Evolutionary conservation across 2,797 vertebrate species (phyloP).

Genomic region (Chelmon rostratus): DNA sequence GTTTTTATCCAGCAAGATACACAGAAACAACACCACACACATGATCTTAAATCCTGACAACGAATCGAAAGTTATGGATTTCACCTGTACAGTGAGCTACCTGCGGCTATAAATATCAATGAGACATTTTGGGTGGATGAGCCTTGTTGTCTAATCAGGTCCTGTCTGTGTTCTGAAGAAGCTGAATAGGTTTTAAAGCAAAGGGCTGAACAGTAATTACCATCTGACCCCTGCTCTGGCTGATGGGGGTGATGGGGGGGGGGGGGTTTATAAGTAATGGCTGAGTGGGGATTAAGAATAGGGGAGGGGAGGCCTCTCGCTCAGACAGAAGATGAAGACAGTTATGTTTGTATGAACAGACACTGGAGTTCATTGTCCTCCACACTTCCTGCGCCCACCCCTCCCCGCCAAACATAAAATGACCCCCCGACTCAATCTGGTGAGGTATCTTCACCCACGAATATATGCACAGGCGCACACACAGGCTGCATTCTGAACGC

Average conservation of each 20-base stretch:
- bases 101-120: constrained; percentile 24
- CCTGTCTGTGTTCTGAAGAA: constrained; percentile 53
- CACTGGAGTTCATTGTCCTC: constrained; percentile 84
- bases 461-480: constrained; percentile 53
- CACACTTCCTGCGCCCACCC: constrained; percentile 68
- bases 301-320: constrained; percentile 49
- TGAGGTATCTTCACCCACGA: constrained; percentile 73
- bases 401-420: constrained; percentile 70
- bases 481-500: constrained; percentile 54
- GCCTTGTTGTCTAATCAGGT: constrained; percentile 33
- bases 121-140: constrained; percentile 17
- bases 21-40: neutral
- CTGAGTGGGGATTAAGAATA: constrained; percentile 58
- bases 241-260: constrained; percentile 41
- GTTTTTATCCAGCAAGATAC: too few species aligned
- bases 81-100: constrained; percentile 8
- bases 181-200: constrained; percentile 64
- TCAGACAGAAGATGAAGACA: constrained; percentile 74
- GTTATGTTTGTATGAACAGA: constrained; percentile 79
- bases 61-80: neutral
- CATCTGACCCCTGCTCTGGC: constrained; percentile 72
- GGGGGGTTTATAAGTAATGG: constrained; percentile 56
- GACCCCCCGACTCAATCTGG: constrained; percentile 72
- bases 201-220: constrained; percentile 72
- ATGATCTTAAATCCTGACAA: neutral